phyloP scores from a whole-genome alignment of 2,888 invertebrate species.

The Sialis fuliginosa region DNA sequence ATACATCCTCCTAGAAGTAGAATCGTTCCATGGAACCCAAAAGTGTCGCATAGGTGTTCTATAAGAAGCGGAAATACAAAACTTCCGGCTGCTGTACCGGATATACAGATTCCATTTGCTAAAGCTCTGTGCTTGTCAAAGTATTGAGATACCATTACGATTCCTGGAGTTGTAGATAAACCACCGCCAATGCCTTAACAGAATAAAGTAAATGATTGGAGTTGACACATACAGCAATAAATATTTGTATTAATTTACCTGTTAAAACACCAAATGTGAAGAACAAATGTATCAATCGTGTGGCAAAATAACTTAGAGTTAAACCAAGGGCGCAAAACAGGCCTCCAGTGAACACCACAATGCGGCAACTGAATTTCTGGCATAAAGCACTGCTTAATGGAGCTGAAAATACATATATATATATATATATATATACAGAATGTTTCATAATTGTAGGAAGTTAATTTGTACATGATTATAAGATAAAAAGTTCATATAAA shows the following conservation, averaged over 20 bases:
- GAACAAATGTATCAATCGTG: constrained; percentile 45
- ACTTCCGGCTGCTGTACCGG: constrained; percentile 63
- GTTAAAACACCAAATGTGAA: constrained; percentile 56
- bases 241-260: constrained; percentile 26
- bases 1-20: constrained; percentile 50
- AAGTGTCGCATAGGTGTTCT: constrained; percentile 46
- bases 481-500: no score
- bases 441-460: no score
- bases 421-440: no score
- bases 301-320: constrained; percentile 50
- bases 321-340: constrained; percentile 53
- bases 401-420: constrained; percentile 25
- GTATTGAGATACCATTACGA: constrained; percentile 63
- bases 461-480: no score
- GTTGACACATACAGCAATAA: neutral
- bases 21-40: constrained; percentile 56
- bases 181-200: constrained; percentile 54
- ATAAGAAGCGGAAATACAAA: constrained; percentile 61
- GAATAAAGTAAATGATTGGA: neutral
- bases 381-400: constrained; percentile 57
- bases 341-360: constrained; percentile 55
- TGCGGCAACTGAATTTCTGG: constrained; percentile 36
- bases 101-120: constrained; percentile 65
- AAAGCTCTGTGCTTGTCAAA: constrained; percentile 62
- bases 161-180: constrained; percentile 61